Evolutionary conservation across 1,140 invertebrate species (phyloP).

Genomic region (Heliothis subflexa): DNA sequence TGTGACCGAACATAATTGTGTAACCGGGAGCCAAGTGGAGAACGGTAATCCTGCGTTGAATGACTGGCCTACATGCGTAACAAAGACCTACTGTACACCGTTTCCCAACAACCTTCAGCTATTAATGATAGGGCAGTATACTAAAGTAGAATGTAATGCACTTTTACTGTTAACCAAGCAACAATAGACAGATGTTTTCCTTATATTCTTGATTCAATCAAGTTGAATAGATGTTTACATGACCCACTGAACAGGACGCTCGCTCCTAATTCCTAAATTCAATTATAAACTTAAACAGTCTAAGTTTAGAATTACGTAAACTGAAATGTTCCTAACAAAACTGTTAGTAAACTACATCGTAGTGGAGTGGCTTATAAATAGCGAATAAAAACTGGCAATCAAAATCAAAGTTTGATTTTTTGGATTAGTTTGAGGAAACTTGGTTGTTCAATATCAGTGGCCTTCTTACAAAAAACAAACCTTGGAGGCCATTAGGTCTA

Average conservation of each 20-base stretch:
- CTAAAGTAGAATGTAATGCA: conserved; percentile 10
- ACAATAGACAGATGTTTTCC: neutral
- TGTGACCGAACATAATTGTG: conserved; percentile 55
- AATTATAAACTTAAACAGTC: neutral
- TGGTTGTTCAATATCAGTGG: no score
- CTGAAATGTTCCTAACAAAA: no score
- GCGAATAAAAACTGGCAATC: no score
- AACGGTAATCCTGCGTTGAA: conserved; percentile 56
- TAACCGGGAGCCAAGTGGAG: conserved; percentile 61
- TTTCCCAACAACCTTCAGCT: conserved; percentile 67
- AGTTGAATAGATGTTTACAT: neutral
- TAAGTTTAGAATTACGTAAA: neutral
- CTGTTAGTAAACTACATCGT: no score
- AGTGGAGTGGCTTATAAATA: no score
- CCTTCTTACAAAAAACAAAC: no score
- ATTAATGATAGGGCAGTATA: conserved; percentile 53
- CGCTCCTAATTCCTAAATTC: neutral
- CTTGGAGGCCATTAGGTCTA: no score
- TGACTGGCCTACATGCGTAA: conserved; percentile 64
- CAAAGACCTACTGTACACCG: conserved; percentile 68
- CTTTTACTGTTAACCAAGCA: conserved; percentile 16
- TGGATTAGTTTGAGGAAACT: no score
- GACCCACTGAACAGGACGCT: neutral
- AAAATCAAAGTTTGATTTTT: no score
- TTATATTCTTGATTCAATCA: neutral